phyloP scores from a whole-genome alignment of 2,113 vertebrate species.

The Phylloscopus whistleri region DNA sequence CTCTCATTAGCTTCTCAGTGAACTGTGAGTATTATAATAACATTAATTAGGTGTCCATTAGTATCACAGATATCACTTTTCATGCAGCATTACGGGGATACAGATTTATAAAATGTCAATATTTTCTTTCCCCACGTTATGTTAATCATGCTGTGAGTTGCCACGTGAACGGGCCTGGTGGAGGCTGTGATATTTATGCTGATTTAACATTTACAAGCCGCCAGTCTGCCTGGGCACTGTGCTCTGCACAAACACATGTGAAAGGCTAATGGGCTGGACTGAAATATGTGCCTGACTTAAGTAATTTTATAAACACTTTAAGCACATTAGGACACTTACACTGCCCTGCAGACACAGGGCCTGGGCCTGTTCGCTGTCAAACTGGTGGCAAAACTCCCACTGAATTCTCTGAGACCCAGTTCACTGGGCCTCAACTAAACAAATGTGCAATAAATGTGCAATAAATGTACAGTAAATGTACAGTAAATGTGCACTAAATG shows the following conservation, averaged over 20 bases:
- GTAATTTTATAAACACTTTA: neutral
- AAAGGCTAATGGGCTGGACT: neutral
- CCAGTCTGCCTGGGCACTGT: constrained; percentile 6
- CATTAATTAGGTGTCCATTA: constrained; percentile 70
- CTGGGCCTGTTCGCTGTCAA: neutral
- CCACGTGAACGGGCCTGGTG: neutral
- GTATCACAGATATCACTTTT: constrained; percentile 39
- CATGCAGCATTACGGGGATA: neutral
- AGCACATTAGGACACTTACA: neutral
- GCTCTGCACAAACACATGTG: neutral
- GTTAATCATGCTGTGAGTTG: constrained; percentile 32
- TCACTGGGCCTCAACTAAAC: neutral
- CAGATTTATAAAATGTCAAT: constrained; percentile 43
- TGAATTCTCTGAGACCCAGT: neutral
- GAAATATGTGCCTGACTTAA: constrained; percentile 1
- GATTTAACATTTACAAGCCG: constrained; percentile 45
- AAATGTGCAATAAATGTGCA: neutral
- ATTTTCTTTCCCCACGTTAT: constrained; percentile 42
- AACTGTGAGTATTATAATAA: constrained; percentile 1
- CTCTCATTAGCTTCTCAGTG: neutral
- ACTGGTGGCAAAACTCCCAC: constrained; percentile 39
- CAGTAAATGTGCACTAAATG: neutral
- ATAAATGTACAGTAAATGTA: neutral
- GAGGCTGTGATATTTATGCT: constrained; percentile 26
- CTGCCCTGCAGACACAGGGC: neutral